Evolutionary conservation across 23 tunicate species (phyloP).

Genomic region (Phallusia fumigata): DNA sequence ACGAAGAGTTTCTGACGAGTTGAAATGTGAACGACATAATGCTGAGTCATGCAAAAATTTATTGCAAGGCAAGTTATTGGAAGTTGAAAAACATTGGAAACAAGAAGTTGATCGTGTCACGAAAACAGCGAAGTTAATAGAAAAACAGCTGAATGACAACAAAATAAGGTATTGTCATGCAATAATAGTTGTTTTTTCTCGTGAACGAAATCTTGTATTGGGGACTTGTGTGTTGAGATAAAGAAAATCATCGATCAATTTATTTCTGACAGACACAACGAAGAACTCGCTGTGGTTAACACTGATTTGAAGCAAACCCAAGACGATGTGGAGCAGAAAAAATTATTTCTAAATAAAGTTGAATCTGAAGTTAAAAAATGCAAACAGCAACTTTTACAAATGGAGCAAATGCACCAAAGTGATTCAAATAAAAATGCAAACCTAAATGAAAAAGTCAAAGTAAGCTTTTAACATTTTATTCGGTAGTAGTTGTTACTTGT

Average conservation of each 20-base stretch:
- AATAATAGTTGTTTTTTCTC: too few relatives aligned
- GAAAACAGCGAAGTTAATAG: neutral
- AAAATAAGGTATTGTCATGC: neutral
- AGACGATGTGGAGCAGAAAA: constrained; percentile 23
- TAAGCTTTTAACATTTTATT: too few relatives aligned
- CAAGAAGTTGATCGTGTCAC: constrained; percentile 11
- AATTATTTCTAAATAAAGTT: constrained; percentile 10
- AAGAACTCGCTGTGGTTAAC: neutral
- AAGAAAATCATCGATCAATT: neutral
- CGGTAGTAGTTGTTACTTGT: too few relatives aligned
- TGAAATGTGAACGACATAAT: constrained; percentile 29
- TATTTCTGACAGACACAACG: neutral
- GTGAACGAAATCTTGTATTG: too few relatives aligned
- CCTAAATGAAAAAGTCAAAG: neutral
- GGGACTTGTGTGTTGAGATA: too few relatives aligned
- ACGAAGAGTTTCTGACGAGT: neutral
- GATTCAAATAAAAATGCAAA: neutral
- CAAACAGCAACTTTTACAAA: constrained; percentile 25
- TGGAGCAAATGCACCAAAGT: constrained; percentile 38
- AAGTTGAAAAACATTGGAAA: constrained; percentile 13
- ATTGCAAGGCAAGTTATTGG: constrained; percentile 19
- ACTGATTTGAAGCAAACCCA: constrained; percentile 9
- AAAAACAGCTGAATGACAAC: constrained; percentile 19
- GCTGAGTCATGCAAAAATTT: constrained; percentile 2
- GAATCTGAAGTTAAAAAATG: constrained; percentile 25